phyloP scores from a whole-genome alignment of 2,113 vertebrate species.

The Morphnarchus princeps region DNA sequence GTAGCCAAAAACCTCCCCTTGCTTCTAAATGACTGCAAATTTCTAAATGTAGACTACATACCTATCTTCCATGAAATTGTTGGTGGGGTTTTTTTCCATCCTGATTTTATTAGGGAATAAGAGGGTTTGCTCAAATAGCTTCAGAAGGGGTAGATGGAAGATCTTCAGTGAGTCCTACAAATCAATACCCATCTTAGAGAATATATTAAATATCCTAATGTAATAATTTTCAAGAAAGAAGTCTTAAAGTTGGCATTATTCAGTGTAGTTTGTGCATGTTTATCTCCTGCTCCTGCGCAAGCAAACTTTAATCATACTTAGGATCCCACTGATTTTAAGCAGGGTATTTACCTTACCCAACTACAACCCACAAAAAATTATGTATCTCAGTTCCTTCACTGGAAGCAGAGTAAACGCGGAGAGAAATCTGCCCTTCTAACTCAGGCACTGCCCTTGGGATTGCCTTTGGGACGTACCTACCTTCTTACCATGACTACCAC shows the following conservation, averaged over 20 bases:
- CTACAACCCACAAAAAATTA: neutral
- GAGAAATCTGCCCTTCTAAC: neutral
- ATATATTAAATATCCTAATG: neutral
- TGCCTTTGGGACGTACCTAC: neutral
- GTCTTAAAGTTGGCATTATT: neutral
- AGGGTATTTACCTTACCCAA: neutral
- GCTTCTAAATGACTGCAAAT: neutral
- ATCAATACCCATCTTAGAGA: neutral
- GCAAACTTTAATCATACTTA: neutral
- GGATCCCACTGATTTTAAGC: neutral
- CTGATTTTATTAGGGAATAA: neutral
- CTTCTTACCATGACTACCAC: neutral
- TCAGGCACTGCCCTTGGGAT: neutral
- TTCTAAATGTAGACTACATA: neutral
- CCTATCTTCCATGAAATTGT: neutral
- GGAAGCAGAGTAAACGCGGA: neutral
- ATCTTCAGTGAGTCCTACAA: neutral
- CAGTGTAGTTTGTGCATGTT: neutral
- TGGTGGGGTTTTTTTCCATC: fast-evolving
- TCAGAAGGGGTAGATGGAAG: neutral
- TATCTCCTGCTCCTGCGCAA: neutral
- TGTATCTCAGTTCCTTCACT: neutral
- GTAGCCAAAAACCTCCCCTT: neutral
- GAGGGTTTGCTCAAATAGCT: neutral
- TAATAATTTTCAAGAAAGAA: neutral